Base-by-base conservation (phyloP, 1,140 invertebrate species). In the Arctopsyche grandis region DNA sequence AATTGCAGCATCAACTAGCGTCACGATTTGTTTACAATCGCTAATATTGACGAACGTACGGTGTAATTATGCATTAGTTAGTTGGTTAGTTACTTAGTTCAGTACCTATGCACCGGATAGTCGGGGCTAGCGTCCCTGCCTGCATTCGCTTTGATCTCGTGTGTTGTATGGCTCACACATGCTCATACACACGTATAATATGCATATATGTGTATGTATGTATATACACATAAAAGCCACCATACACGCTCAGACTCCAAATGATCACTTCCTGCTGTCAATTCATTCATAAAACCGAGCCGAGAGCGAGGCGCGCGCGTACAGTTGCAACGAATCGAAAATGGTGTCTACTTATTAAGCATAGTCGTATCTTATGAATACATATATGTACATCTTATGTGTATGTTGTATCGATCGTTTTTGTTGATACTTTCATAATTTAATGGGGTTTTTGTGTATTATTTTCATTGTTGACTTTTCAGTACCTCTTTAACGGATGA, bases 211-310 rank as follows among this genome's bases (percentile, higher is more conserved):
- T 22, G 21, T 26, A 66, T 12, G 12, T 66, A 26, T 66, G 26
- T 12, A 24, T 63, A 29, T 63, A 56, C 63, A 46, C 29, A 19
- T 79, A 19, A 21, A 16, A 12, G 24, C 43, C 24, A 52, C 46
- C 70, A 69, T 70, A 75, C 66, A 58, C 24, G 76, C 75, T 69
- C 63, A 74, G 21, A 52, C 38, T 78, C 74, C 81, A 82, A 82
- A 76, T 82, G 81, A 80, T 82, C 78, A 78, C 81, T 80, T 82
- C 81, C 81, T 82, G 81, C 78, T 76, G 81, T 79, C 81, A 82
- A 80, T 77, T 80, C 81, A 82, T 82, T 82, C 81, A 82, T 82
- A 82, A 82, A 82, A 78, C 78, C 74, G 60, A 76, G 52, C 73
- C 24, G 48, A 43, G 58, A 71, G 38, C 73, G 66, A 58, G 9